A percentile compares a stretch with the other conserved stretches of the same genome.
Conservation (phyloP, 2,888 invertebrate species). For the Erebia ligea region DNA sequence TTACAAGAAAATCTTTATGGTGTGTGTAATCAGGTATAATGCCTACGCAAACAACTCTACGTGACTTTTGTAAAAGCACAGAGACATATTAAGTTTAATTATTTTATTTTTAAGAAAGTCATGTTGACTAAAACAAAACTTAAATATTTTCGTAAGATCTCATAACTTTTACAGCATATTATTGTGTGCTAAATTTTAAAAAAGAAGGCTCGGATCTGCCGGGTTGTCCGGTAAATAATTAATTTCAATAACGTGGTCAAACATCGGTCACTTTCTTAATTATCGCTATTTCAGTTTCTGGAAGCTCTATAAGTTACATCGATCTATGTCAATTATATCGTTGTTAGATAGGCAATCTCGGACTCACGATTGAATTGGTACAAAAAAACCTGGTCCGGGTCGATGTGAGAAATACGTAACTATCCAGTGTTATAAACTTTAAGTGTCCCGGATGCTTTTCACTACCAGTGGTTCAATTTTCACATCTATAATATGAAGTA, state of each 20-base stretch:
- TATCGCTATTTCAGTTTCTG: not conserved
- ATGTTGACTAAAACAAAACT: not conserved
- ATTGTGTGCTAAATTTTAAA: too few species aligned
- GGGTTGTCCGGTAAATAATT: too few species aligned
- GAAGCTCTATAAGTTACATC: conserved; percentile 45
- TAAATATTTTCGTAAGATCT: not conserved
- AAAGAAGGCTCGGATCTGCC: too few species aligned
- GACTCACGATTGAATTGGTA: conserved; percentile 60
- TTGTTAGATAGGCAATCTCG: conserved; percentile 64
- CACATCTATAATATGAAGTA: not conserved
- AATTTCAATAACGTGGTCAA: too few species aligned
- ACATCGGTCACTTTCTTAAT: not conserved
- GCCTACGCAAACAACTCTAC: conserved; percentile 30
- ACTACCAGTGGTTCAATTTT: not conserved
- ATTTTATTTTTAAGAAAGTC: not conserved
- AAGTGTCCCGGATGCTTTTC: conserved; percentile 9
- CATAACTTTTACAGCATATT: too few species aligned
- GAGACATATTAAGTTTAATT: not conserved
- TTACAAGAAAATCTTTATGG: conserved; percentile 12
- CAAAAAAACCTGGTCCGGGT: conserved; percentile 57
- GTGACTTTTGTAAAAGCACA: conserved; percentile 28
- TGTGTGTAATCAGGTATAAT: conserved; percentile 20
- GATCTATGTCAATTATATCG: conserved; percentile 58
- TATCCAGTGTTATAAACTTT: conserved; percentile 28
- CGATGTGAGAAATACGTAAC: conserved; percentile 50